Evolutionary conservation across 2,113 vertebrate species (phyloP).

Genomic region (Ceuthmochares aereus): DNA sequence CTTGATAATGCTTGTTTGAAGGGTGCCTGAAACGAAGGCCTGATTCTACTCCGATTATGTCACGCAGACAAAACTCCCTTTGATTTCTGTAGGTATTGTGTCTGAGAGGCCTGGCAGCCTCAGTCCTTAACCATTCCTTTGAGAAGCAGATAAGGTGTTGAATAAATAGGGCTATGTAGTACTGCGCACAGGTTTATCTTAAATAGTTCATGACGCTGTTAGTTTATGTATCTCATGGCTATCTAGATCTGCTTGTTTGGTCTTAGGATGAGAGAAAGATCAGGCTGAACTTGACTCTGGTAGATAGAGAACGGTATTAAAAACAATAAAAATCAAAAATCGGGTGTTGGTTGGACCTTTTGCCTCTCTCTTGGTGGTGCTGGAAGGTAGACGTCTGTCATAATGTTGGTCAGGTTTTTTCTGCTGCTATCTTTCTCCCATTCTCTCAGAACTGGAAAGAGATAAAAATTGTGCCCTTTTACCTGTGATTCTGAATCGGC

Average conservation of each 20-base stretch:
- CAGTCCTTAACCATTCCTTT: neutral
- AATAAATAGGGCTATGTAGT: neutral
- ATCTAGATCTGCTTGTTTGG: neutral
- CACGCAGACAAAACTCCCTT: neutral
- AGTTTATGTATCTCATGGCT: neutral
- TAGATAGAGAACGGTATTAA: neutral
- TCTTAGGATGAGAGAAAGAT: neutral
- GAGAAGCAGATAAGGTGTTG: neutral
- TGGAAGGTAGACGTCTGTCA: rapidly evolving
- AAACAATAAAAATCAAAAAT: neutral
- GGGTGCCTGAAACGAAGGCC: neutral
- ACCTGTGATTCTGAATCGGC: neutral
- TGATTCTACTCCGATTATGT: neutral
- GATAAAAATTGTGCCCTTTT: neutral
- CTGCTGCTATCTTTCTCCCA: neutral
- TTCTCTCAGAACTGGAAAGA: neutral
- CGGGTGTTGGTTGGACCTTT: neutral
- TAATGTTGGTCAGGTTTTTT: neutral
- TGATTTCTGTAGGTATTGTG: neutral
- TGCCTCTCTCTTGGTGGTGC: neutral
- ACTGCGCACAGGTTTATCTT: neutral
- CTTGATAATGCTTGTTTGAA: neutral
- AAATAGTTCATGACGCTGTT: neutral
- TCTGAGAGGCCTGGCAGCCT: neutral
- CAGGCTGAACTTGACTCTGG: neutral